Conservation (phyloP, 2,797 vertebrate genomes). For the Muscicapa striata region DNA sequence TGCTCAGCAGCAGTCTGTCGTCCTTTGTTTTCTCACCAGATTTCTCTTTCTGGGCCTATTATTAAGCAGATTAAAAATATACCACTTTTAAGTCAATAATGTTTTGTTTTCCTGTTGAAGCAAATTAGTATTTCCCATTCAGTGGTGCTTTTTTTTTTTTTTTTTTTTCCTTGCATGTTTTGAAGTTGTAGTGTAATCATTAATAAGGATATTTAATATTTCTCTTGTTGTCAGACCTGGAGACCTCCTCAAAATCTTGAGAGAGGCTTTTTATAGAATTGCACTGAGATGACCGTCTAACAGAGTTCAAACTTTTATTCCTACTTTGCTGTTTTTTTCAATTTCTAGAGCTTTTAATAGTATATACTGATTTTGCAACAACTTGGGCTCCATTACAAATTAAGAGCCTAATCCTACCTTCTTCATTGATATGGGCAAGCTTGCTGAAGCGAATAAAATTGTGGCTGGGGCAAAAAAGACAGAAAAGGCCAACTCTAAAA, state of each 20-base stretch:
- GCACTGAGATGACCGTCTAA: background rate
- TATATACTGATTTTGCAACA: background rate
- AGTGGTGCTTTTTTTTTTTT: background rate
- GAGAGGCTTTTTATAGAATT: background rate
- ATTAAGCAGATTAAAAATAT: background rate
- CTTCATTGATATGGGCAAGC: background rate
- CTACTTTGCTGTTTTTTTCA: background rate
- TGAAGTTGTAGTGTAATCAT: background rate
- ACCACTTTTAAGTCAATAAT: background rate
- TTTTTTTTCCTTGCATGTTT: background rate
- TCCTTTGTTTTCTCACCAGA: background rate
- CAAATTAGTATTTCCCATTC: background rate
- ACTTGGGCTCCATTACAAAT: background rate
- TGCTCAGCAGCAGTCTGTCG: background rate
- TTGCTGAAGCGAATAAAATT: background rate
- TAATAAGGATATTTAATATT: background rate
- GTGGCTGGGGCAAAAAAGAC: background rate
- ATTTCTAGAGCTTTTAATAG: background rate
- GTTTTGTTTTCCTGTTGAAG: background rate
- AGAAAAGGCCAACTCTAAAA: background rate
- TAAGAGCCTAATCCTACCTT: background rate
- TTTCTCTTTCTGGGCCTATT: background rate
- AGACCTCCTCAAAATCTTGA: background rate
- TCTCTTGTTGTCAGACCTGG: background rate
- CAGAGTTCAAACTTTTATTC: background rate